Evolutionary conservation across 2,797 vertebrate species (phyloP), one percentile per base, ranked within the genome.

Genomic region (Leptodactylus fallax): DNA sequence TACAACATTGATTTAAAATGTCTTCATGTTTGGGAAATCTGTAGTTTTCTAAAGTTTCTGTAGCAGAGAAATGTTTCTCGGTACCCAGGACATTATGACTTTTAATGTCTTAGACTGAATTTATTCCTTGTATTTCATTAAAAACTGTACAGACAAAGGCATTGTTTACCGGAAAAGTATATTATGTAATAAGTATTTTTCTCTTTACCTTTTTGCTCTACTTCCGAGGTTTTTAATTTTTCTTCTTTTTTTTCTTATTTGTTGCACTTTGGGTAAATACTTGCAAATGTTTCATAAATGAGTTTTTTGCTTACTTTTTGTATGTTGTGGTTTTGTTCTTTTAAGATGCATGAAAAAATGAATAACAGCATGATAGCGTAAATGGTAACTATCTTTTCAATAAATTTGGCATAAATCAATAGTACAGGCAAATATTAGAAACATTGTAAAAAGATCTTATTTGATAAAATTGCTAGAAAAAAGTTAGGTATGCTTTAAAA

Each of bases 211-310:
- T 79, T 27, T 25, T 55, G 19, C 11, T 16, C 6, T 25, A 79
- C 2, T 79, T 58, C 13, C 4, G 23, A 23, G 23, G 36, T 58
- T 58, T 27, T 77, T 79, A 25, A 63, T 5, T 16, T 36, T 36
- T 36, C 4, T 2, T 36, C 4, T 36, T 36, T 25, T 76, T 17
- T 79, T 56, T 61, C 3, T 61, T 61, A 79, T 23, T 80, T 61
- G 27, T 80, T 61, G 79, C 79, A 80, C 79, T 80, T 80, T 80
- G 10, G 17, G 36, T 49, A 36, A 81, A 63, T 65, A 47, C 61
- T 81, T 47, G 21, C 49, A 63, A 81, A 63, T 23, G 56, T n/a
- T 81, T 10, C 45, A 63, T 81, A 81, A 65, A 45, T 23, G 58
- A 36, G 4, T 36, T 6, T 80, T 19, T 80, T 47, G 21, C 58